These are phyloP conservation scores for Drosophila diplacantha DNA, from an alignment of 2,888 invertebrate genomes.

Conservation along the genomic window DNA sequence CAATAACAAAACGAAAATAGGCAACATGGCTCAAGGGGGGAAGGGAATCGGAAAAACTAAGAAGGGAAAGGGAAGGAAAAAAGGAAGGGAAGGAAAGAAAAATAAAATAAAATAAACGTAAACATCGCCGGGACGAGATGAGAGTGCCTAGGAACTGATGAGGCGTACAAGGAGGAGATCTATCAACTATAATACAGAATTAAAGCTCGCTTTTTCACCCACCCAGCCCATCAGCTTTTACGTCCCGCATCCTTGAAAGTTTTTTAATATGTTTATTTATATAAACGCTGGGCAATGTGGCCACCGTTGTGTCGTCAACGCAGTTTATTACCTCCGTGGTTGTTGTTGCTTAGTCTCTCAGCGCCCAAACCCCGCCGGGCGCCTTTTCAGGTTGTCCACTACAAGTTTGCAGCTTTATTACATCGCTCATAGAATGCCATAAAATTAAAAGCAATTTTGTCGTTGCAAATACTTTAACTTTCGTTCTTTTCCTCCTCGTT, in stretches of 20 bases:
- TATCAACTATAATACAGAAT: conserved; percentile 36
- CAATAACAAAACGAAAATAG: conserved; percentile 51
- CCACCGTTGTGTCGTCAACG: conserved; percentile 47
- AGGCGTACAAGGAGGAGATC: conserved; percentile 46
- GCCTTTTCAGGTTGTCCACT: conserved; percentile 32
- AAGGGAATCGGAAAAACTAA: neutral
- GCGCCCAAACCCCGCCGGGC: neutral
- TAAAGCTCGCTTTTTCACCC: conserved; percentile 8
- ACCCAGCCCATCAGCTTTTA: conserved; percentile 39
- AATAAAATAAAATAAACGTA: conserved; percentile 55
- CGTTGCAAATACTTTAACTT: conserved; percentile 42
- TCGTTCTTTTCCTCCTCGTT: conserved; percentile 27
- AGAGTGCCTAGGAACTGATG: conserved; percentile 42
- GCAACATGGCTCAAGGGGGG: conserved; percentile 11
- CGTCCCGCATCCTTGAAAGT: conserved; percentile 66
- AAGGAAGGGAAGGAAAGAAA: conserved; percentile 6
- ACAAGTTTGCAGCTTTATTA: conserved; percentile 50
- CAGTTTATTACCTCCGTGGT: conserved; percentile 49
- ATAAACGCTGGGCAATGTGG: conserved; percentile 24
- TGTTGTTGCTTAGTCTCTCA: conserved; percentile 6
- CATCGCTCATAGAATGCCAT: conserved; percentile 58
- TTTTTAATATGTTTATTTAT: conserved; percentile 68
- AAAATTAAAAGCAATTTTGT: conserved; percentile 67
- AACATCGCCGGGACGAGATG: conserved; percentile 33
- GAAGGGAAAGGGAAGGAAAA: neutral